Evolutionary conservation across 2,888 invertebrate species (phyloP).

Genomic region (Melangyna quadrimaculata): DNA sequence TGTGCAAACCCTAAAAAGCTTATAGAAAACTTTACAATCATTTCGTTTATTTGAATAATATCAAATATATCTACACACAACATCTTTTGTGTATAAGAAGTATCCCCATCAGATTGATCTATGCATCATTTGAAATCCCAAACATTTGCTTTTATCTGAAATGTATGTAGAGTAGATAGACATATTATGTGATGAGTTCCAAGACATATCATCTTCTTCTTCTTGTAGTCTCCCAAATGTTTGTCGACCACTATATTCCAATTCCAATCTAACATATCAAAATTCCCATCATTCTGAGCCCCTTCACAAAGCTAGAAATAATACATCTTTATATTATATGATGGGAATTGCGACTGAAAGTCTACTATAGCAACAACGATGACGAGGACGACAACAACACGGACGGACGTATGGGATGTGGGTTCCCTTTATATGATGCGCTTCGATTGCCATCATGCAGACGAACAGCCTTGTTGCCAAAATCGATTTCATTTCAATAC

Average conservation of each 20-base stretch:
- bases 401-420: background rate
- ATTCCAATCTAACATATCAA: background rate
- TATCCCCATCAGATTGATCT: background rate
- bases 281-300: constrained; percentile 11
- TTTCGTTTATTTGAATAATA: constrained; percentile 12
- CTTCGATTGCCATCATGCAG: background rate
- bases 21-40: background rate
- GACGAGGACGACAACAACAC: background rate
- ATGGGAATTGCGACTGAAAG: background rate
- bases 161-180: background rate
- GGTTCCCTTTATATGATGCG: background rate
- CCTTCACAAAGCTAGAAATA: constrained; percentile 20
- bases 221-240: background rate
- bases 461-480: constrained; percentile 19
- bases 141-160: constrained; percentile 6
- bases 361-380: background rate
- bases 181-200: background rate
- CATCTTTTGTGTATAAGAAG: background rate
- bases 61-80: background rate
- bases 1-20: constrained; percentile 1
- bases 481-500: constrained; percentile 18
- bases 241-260: background rate
- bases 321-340: background rate
- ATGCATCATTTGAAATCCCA: constrained; percentile 5
- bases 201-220: background rate